phyloP scores from a whole-genome alignment of 2,888 invertebrate species.

The Caradrina kadenii region DNA sequence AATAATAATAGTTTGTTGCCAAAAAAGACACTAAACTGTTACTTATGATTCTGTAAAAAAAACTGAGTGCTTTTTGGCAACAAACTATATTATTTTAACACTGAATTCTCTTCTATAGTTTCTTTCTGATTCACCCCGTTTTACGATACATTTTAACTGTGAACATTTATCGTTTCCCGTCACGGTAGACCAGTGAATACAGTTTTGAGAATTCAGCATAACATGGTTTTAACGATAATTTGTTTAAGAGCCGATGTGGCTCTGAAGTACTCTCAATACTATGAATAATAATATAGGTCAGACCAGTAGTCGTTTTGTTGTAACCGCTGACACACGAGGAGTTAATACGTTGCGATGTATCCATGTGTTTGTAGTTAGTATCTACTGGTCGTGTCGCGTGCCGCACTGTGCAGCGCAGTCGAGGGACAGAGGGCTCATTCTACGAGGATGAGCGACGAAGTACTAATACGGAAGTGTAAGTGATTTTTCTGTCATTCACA shows the following conservation, averaged over 20 bases:
- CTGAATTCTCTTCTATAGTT: too few species aligned
- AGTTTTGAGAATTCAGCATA: neutral
- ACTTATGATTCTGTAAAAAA: too few species aligned
- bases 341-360: neutral
- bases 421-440: neutral
- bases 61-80: too few species aligned
- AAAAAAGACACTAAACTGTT: too few species aligned
- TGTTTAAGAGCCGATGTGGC: constrained; percentile 3
- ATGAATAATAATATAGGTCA: constrained; percentile 30
- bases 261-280: neutral
- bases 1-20: too few species aligned
- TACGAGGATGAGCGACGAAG: neutral
- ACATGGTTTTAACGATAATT: constrained; percentile 22
- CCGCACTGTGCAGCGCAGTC: too few species aligned
- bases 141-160: too few species aligned
- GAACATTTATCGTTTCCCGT: too few species aligned
- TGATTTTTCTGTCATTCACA: too few species aligned
- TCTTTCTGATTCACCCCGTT: too few species aligned
- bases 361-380: neutral
- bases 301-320: constrained; percentile 3
- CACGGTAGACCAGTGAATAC: too few species aligned
- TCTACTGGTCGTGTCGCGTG: constrained; percentile 23
- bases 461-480: neutral
- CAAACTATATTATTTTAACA: too few species aligned
- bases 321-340: constrained; percentile 15